Base-by-base conservation (phyloP, 1,140 invertebrate species). In the Pinna nobilis region DNA sequence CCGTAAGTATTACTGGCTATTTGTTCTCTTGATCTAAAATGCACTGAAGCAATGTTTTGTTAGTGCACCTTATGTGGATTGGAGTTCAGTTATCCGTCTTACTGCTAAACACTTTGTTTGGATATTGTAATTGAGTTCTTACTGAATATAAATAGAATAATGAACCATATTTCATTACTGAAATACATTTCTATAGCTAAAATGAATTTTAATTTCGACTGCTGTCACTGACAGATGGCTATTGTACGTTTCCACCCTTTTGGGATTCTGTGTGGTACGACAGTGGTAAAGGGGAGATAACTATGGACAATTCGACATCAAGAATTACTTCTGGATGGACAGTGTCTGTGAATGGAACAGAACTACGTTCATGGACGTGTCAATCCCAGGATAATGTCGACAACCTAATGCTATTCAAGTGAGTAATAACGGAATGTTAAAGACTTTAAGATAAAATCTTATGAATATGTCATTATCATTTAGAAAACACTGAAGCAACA, bases 221-320 rank as follows among this genome's bases (percentile, higher is more conserved):
- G 15, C 23, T n/a, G n/a, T n/a, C n/a, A n/a, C n/a, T n/a, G n/a
- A n/a, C n/a, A 74, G 72, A 74, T 30, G 44, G 72, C n/a, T 35
- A 55, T 5, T 74, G 72, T 23, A 68, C 20, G 23, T 37, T 74
- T 5, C 72, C 72, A 1, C 44, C 72, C 25, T 50, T 37, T 9
- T 74, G 72, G 72, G 49, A 69, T 32, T 57, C 57, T 23, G 69
- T 47, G 3, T 74, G 72, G 72, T 55, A 68, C 37, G 72, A 74
- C 20, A 74, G 72, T 68, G 57, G 59, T 15, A 33, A 47, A 11
- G 64, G 65, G 18, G 60, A 63, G 32, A 25, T 74, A 25, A 50
- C 35, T 20, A 50, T 74, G 20, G 50, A 44, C 25, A 59, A 74
- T 37, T 61, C 65, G 18, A 59, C 28, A 13, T 37, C 33, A 9